These are phyloP conservation scores for Megastigmus dorsalis DNA, from an alignment of 2,888 invertebrate genomes.

Conservation along the genomic window DNA sequence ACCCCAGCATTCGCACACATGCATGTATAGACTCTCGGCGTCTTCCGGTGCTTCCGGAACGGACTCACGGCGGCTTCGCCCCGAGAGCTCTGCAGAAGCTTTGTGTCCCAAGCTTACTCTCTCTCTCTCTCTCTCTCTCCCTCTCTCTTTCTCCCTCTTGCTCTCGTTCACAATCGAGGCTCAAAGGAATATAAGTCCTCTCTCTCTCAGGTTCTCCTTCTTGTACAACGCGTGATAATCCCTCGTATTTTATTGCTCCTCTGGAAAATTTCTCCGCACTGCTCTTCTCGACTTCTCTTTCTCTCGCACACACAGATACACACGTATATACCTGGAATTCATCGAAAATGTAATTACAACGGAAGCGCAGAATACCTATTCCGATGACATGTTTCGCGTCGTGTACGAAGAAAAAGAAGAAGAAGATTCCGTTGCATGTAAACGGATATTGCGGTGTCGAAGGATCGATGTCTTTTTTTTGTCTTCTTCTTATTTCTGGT, in stretches of 20 bases:
- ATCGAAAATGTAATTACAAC: no score
- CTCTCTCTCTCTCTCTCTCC: background rate
- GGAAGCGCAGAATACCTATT: no score
- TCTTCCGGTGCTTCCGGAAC: constrained; percentile 9
- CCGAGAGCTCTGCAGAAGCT: constrained; percentile 13
- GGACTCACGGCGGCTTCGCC: background rate
- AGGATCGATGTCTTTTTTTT: no score
- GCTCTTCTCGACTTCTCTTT: no score
- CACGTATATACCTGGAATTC: no score
- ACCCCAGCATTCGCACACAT: background rate
- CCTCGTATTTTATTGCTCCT: constrained; percentile 36
- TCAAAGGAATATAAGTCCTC: constrained; percentile 34
- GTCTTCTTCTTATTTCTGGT: no score
- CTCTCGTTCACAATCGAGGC: background rate
- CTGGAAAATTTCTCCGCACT: no score
- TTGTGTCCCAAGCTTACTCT: background rate
- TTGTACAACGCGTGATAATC: constrained; percentile 27
- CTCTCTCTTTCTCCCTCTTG: background rate
- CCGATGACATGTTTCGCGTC: no score
- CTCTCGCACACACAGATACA: no score
- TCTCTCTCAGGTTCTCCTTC: background rate
- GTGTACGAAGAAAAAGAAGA: no score
- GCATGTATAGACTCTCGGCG: background rate
- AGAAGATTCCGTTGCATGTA: no score
- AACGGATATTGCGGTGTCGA: no score